A percentile compares a stretch with the other conserved stretches of the same genome.
These are phyloP conservation scores for Euplexia lucipara DNA, from an alignment of 2,888 invertebrate genomes.

Conservation along the genomic window DNA sequence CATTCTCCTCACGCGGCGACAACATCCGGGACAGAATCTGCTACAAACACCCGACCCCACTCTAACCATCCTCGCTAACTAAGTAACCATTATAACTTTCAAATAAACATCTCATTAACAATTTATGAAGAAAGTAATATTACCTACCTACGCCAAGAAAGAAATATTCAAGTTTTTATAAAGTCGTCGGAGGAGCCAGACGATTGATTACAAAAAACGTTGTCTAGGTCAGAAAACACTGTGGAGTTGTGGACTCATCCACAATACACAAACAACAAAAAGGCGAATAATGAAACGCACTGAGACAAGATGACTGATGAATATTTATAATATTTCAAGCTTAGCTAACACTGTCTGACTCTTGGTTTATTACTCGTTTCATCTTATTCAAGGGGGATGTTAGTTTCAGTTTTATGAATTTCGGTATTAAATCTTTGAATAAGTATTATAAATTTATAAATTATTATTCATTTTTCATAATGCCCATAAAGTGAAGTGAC, in stretches of 20 bases:
- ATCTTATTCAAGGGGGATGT: slow-evolving; percentile 65
- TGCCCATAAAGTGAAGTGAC: slow-evolving; percentile 19
- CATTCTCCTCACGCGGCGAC: slow-evolving; percentile 63
- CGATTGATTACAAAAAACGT: slow-evolving; percentile 53
- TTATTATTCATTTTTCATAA: too few species aligned
- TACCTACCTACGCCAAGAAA: not conserved
- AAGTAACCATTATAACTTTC: slow-evolving; percentile 51
- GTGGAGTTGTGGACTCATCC: slow-evolving; percentile 57
- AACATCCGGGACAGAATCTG: slow-evolving; percentile 75
- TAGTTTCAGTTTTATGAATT: slow-evolving; percentile 67
- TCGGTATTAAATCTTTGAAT: slow-evolving; percentile 54
- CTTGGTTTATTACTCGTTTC: slow-evolving; percentile 66
- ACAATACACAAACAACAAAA: slow-evolving; percentile 66
- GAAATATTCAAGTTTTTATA: slow-evolving; percentile 23
- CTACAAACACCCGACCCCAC: slow-evolving; percentile 58
- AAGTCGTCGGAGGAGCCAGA: slow-evolving; percentile 8
- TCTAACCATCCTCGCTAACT: slow-evolving; percentile 39
- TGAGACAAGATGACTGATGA: slow-evolving; percentile 67
- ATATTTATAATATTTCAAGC: slow-evolving; percentile 72
- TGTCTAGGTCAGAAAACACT: slow-evolving; percentile 52
- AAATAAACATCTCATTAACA: slow-evolving; percentile 48
- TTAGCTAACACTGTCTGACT: slow-evolving; percentile 64
- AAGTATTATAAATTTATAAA: too few species aligned
- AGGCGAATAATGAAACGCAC: slow-evolving; percentile 64
- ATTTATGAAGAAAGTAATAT: slow-evolving; percentile 25